Evolutionary conservation across 2,888 invertebrate genomes (phyloP), one percentile per base, ranked within the genome.

Genomic region (Scaptomyza polygonia): DNA sequence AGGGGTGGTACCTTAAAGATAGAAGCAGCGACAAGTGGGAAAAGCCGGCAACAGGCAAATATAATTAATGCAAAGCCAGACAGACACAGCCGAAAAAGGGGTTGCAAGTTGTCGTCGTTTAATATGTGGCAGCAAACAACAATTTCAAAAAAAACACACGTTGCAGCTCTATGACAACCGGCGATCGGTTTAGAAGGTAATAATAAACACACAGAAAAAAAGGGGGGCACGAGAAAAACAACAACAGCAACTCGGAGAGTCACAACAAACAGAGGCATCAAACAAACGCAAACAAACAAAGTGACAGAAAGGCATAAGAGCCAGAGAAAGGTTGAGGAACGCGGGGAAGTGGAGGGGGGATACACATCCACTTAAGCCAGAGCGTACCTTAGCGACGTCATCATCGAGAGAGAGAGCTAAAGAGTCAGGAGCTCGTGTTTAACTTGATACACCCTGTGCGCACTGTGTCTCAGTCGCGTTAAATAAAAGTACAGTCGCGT

Each of bases 401-500:
- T 62, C 57, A 36, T 39, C 29, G 40, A 12, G 39, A 44, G 59
- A 18, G 29, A 11, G 34, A 45, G 39, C 16, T 40, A 34, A 36
- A 42, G 27, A 48, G 48, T 16, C 57, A 73, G 72, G 70, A 74
- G 64, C 56, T 32, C 32, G 52, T 14, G 25, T 25, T 25, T 34
- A 21, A 30, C 34, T 21, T 7, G 45, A 16, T 40, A 40, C 77
- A 77, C 77, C 77, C 77, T 77, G 77, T 77, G 71, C 47, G 14
- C 32, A 21, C 21, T 44, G 11, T 16, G 47, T 30, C 18, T 48
- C 65, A 16, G 51, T 39, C 39, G 30, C 56, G 29, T 53, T 49
- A 21, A 43, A 66, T 5, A 25, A 25, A 78, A 77, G 79, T 79
- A 79, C 79, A 79, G 79, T 79, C 77, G 65, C 79, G 77, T 61